Percentiles rank a stretch among this genome's conserved stretches.
Conservation (phyloP, 2,113 vertebrate species). For the Ophthalmolycus amberensis region DNA sequence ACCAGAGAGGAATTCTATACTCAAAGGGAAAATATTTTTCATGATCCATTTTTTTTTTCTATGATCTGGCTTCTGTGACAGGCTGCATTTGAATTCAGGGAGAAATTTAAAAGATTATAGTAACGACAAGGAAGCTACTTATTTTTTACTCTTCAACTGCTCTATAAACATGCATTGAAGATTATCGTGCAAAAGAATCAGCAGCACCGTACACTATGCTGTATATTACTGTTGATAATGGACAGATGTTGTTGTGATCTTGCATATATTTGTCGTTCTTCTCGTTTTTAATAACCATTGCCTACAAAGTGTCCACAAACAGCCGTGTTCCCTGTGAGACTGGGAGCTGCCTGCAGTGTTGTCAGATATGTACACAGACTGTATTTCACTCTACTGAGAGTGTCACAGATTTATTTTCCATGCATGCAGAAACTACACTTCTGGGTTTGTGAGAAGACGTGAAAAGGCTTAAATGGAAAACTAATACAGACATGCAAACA, state of each 20-base stretch:
- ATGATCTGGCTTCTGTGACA: not conserved
- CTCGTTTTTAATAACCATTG: not conserved
- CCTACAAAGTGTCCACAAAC: not conserved
- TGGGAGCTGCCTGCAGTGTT: conserved; percentile 4
- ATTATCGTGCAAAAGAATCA: not conserved
- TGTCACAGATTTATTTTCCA: conserved; percentile 54
- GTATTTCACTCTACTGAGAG: conserved; percentile 16
- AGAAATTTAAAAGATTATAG: not conserved
- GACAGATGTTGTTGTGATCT: not conserved
- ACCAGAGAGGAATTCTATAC: not conserved
- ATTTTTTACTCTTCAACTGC: not conserved
- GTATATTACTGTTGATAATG: not conserved
- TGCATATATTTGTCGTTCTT: not conserved
- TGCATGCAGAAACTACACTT: conserved; percentile 32
- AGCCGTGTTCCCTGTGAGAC: not conserved
- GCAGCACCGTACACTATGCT: not conserved
- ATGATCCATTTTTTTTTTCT: conserved; percentile 4
- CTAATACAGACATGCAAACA: conserved; percentile 64
- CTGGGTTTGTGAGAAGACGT: conserved; percentile 55
- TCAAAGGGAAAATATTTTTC: not conserved
- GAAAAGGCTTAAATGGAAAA: conserved; percentile 70
- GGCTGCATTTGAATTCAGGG: not conserved
- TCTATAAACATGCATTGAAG: not conserved
- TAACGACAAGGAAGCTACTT: not conserved
- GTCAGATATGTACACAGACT: not conserved